Base-by-base conservation (phyloP, 2,113 vertebrate genomes). In the Sinosuthora webbiana region DNA sequence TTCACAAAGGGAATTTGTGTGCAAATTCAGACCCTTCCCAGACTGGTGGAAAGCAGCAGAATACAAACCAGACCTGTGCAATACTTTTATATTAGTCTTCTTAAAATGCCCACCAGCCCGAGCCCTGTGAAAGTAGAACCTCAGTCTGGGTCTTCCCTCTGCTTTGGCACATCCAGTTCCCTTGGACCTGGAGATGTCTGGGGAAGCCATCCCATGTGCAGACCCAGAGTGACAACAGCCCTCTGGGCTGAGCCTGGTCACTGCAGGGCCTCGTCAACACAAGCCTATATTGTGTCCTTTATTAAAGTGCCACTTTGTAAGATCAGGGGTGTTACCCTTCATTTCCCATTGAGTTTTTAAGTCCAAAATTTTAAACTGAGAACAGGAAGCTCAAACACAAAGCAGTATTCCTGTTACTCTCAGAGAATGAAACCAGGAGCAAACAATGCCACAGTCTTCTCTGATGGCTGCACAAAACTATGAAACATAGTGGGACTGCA, bases 261-360 rank as follows among this genome's bases (percentile, higher is more conserved):
- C 44, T 11, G 25, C 1, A 0, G 7, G 33, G 6, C 30, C 37
- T 27, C 0, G 0, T 15, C 2, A 3, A 6, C 7, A 8, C 30
- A 73, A 8, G 10, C 7, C 25, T 15, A 17, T 20, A 19, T 2
- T 2, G 1, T 2, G 13, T 35, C 20, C 63, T 88, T 65, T 49
- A 21, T 17, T 21, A 30, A 3, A 19, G 28, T 7, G 2, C 30
- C 83, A 11, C 42, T 31, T 47, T 37, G 12, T 15, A 42, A 59
- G 7, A 23, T 53, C 28, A 76, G 25, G n/a, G 19, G 47, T 0
- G 7, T 65, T 41, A 17, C 6, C 13, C 21, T 77, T 73, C 28
- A 30, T 45, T 69, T 53, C 15, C 33, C 24, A 15, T 15, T 65
- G 55, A 45, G 23, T 8, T 59, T 65, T 70, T 39, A 30, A 13